These are phyloP conservation scores for Triplophysa dalaica DNA, from an alignment of 2,113 vertebrate genomes.

Conservation along the genomic window DNA sequence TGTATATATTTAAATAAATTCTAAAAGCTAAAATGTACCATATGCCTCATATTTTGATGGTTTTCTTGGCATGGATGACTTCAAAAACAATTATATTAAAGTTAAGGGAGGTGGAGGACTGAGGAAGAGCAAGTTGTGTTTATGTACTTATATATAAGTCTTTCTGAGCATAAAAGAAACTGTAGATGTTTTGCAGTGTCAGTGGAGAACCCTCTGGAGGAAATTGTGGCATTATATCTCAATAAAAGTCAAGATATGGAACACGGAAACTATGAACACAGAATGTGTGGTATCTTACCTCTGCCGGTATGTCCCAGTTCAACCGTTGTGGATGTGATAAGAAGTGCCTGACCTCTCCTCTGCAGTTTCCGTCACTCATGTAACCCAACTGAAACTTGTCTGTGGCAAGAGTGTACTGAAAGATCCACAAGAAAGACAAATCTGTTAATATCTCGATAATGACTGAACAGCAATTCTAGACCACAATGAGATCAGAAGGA, in stretches of 20 bases:
- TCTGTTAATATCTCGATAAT: not conserved
- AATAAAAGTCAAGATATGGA: not conserved
- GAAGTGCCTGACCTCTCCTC: slow-evolving; percentile 76
- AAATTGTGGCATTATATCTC: not conserved
- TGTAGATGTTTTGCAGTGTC: too few relatives aligned
- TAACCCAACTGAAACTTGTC: slow-evolving; percentile 90
- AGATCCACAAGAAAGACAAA: not conserved
- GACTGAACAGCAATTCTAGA: too few relatives aligned
- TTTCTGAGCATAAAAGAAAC: too few relatives aligned
- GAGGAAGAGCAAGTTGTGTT: not conserved
- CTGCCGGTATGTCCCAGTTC: slow-evolving; percentile 83
- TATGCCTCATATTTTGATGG: too few relatives aligned
- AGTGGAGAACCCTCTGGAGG: too few relatives aligned
- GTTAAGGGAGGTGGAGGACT: not conserved
- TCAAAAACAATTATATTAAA: too few relatives aligned
- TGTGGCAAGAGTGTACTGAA: slow-evolving; percentile 82
- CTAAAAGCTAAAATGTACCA: too few relatives aligned
- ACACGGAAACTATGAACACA: not conserved
- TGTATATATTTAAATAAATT: too few relatives aligned
- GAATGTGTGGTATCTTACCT: slow-evolving; percentile 64
- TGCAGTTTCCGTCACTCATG: slow-evolving; percentile 86
- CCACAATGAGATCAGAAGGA: too few relatives aligned
- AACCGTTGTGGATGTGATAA: slow-evolving; percentile 81
- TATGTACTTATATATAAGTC: too few relatives aligned
- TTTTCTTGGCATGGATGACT: too few relatives aligned